Percentiles rank a stretch among this genome's conserved stretches.
phyloP scores from a whole-genome alignment of 30 jellyfish, hydroid and myxozoan genomes.

The Chrysaora quinquecirrha region DNA sequence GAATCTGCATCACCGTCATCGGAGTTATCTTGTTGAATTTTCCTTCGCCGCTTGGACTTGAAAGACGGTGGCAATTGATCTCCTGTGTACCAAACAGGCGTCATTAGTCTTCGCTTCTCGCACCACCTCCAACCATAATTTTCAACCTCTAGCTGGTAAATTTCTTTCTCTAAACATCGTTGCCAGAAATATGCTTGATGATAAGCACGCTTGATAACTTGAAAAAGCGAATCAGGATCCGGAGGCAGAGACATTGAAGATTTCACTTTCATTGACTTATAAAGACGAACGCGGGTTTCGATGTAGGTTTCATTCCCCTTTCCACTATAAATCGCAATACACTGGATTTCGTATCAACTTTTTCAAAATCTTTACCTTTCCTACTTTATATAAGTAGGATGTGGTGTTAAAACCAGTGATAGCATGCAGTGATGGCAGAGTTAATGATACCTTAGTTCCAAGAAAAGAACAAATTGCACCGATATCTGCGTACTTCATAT shows the following conservation, averaged over 20 bases:
- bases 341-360: conserved; percentile 12
- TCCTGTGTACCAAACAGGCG: conserved; percentile 62
- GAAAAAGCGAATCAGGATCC: conserved; percentile 56
- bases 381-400: conserved; percentile 40
- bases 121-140: conserved; percentile 46
- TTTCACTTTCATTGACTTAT: conserved; percentile 38
- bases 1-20: conserved; percentile 5
- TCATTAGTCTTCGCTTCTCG: conserved; percentile 21
- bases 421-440: conserved; percentile 49
- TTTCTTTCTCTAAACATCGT: conserved; percentile 10
- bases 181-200: conserved; percentile 44
- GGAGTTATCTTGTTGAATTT: neutral
- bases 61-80: conserved; percentile 54
- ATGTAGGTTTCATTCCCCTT: conserved; percentile 38
- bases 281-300: conserved; percentile 53
- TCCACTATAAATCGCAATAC: conserved; percentile 21
- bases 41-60: conserved; percentile 3
- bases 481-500: conserved; percentile 53
- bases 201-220: conserved; percentile 55
- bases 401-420: conserved; percentile 61
- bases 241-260: conserved; percentile 63
- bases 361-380: conserved; percentile 46
- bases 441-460: conserved; percentile 24
- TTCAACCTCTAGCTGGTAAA: conserved; percentile 8
- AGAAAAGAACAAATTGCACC: conserved; percentile 36